phyloP scores from a whole-genome alignment of 2,797 vertebrate species.

The Spinus olivaceus region DNA sequence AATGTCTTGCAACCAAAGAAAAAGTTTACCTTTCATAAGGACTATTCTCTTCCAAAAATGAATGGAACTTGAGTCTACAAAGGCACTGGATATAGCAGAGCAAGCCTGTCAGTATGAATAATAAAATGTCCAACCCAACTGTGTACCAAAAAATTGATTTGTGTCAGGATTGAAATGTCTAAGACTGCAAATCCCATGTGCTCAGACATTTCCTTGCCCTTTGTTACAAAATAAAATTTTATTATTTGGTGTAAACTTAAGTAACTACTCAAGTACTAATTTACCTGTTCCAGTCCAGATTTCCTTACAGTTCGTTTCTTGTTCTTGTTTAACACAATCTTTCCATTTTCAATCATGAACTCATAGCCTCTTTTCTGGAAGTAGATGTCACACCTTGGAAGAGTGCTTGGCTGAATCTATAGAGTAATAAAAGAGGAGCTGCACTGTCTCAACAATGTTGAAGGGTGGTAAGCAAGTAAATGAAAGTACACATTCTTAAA shows the following conservation, averaged over 20 bases:
- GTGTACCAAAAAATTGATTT: neutral
- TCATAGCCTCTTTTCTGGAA: constrained; percentile 82
- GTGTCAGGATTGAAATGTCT: neutral
- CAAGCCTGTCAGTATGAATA: neutral
- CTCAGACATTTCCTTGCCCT: neutral
- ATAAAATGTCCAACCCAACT: neutral
- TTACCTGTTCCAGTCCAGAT: constrained; percentile 46
- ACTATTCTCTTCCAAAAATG: neutral
- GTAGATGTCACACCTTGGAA: constrained; percentile 82
- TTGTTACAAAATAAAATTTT: neutral
- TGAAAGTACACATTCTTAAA: neutral
- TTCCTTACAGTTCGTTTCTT: constrained; percentile 64
- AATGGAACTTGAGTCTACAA: neutral
- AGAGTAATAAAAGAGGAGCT: constrained; percentile 1
- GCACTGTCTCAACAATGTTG: neutral
- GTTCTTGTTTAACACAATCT: constrained; percentile 76
- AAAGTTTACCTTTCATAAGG: neutral
- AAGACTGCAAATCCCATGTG: neutral
- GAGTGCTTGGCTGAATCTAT: constrained; percentile 69
- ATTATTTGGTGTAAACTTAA: neutral
- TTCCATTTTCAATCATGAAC: constrained; percentile 79
- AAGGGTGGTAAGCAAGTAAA: neutral
- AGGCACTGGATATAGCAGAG: neutral
- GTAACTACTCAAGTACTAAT: neutral
- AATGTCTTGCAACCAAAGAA: neutral